Evolutionary conservation across 2,797 vertebrate genomes (phyloP).

Genomic region (Danio jaintianensis): DNA sequence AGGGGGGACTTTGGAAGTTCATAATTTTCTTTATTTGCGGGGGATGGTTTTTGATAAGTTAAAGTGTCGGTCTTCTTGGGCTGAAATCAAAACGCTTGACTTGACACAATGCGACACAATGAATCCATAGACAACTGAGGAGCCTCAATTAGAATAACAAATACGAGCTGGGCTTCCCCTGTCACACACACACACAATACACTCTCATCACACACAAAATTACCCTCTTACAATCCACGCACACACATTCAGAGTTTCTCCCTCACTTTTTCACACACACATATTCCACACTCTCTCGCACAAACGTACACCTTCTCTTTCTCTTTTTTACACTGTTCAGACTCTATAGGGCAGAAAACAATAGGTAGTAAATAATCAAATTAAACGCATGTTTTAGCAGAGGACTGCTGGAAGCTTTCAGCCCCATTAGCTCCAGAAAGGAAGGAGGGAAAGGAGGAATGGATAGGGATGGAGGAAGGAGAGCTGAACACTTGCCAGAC

Average conservation of each 20-base stretch:
- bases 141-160: conserved; percentile 65
- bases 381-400: conserved; percentile 61
- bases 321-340: conserved; percentile 42
- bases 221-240: conserved; percentile 10
- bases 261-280: conserved; percentile 27
- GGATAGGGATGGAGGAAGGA: conserved; percentile 29
- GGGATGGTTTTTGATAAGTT: conserved; percentile 31
- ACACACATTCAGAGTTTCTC: conserved; percentile 19
- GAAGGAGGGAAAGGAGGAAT: conserved; percentile 33
- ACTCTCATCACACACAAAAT: conserved; percentile 40
- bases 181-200: conserved; percentile 60
- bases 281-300: conserved; percentile 11
- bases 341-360: conserved; percentile 53
- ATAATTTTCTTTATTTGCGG: conserved; percentile 26
- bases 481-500: conserved; percentile 53
- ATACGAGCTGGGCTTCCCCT: conserved; percentile 51
- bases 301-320: conserved; percentile 7
- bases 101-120: conserved; percentile 63
- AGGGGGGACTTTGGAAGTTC: conserved; percentile 20
- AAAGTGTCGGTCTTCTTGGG: conserved; percentile 52
- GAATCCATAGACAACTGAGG: conserved; percentile 59
- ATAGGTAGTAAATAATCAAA: conserved; percentile 65
- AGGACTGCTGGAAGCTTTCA: conserved; percentile 54
- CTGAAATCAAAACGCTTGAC: conserved; percentile 62
- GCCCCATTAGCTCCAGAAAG: conserved; percentile 58